These are phyloP conservation scores for Lontra canadensis DNA, from an alignment of 2,113 vertebrate genomes.

Conservation along the genomic window DNA sequence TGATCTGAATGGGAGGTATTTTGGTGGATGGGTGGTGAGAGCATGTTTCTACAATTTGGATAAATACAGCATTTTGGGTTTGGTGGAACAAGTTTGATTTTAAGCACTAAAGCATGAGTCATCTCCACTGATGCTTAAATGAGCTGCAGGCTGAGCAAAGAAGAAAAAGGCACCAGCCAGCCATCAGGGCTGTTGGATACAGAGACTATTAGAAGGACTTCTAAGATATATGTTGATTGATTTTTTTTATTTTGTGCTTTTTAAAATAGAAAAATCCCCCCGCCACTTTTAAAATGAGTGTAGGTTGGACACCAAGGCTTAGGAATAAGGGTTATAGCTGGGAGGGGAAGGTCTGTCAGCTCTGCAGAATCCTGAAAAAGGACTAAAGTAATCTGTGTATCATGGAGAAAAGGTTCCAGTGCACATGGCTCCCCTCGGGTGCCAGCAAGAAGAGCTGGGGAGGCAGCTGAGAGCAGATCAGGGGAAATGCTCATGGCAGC, in stretches of 20 bases:
- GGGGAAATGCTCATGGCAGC: neutral
- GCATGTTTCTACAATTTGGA: constrained; percentile 96
- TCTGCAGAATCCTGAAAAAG: neutral
- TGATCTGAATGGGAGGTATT: constrained; percentile 95
- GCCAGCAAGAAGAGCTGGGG: neutral
- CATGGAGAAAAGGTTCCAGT: accelerated
- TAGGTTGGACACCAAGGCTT: neutral
- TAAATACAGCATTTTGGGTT: constrained; percentile 93
- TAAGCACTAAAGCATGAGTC: constrained; percentile 52
- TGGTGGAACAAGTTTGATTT: constrained; percentile 90
- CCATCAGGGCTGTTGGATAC: constrained; percentile 72
- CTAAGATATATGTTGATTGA: constrained; percentile 80
- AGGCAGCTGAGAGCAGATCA: neutral
- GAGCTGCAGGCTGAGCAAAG: constrained; percentile 71
- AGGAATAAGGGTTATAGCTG: neutral
- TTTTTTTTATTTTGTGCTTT: constrained; percentile 74
- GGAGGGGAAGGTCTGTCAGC: neutral
- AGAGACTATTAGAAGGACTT: constrained; percentile 79
- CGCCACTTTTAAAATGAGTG: neutral
- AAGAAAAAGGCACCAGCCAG: constrained; percentile 41
- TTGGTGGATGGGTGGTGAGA: constrained; percentile 94
- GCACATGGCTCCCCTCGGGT: accelerated
- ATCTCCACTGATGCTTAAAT: constrained; percentile 70
- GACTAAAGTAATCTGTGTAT: neutral
- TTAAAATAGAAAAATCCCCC: constrained; percentile 70